Base-by-base conservation (phyloP, 2,888 invertebrate species). In the Mystacides longicornis region DNA sequence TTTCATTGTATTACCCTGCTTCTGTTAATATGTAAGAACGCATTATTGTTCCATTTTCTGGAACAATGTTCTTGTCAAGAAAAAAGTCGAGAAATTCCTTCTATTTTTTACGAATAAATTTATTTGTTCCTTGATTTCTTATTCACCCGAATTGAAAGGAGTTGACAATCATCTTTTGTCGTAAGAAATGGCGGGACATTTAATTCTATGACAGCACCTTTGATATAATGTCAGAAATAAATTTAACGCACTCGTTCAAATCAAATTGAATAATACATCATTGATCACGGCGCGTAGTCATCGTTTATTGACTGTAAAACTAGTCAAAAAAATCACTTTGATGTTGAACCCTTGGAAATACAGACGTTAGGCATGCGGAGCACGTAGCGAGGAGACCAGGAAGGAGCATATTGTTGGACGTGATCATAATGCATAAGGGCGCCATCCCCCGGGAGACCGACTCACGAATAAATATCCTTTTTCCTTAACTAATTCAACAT, bases 251-350 rank as follows among this genome's bases (percentile, higher is more conserved):
- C 3, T 14, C 14, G 14, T 14, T 37, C 14, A 37, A 37, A 37
- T 37, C 37, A 16, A 37, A n/a, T 14, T 7, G n/a, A 37, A 37
- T 37, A 37, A 37, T 3, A 37, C 37, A 37, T 14, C 4, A 37
- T 37, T 16, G 16, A 37, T 37, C 37, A 37, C 16, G 16, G 16
- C 3, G 37, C 37, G 37, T 14, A 37, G 14, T 37, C 37, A 37
- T 37, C 37, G 37, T 37, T 37, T 37, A 37, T 37, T 37, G 37
- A 37, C 37, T 37, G 37, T 37, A 37, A 37, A 37, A 37, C 37
- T 37, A 37, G 37, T 7, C 37, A 37, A 37, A 37, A 27, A 37
- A 37, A 37, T 37, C 37, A 37, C 37, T 37, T 37, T 37, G 37
- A 37, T 37, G 37, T 37, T 3, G 14, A 7, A 37, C 37, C 37